phyloP scores from a whole-genome alignment of 2,888 invertebrate genomes.

The Pyrocoelia pectoralis region DNA sequence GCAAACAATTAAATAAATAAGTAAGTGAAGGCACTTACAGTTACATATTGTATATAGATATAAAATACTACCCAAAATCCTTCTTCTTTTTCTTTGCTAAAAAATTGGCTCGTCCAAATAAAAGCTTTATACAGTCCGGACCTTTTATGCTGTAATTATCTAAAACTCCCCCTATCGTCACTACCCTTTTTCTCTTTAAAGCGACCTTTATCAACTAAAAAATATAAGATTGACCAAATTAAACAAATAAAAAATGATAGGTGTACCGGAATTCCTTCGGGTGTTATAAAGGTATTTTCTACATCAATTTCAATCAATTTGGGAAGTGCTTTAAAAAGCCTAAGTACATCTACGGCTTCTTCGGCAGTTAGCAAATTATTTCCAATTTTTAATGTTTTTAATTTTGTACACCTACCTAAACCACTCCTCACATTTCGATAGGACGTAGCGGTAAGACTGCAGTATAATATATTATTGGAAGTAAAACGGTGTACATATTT shows the following conservation, averaged over 20 bases:
- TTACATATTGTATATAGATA: neutral
- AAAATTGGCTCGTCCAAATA: constrained; percentile 61
- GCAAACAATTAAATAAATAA: too few relatives aligned
- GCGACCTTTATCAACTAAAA: neutral
- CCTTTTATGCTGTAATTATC: constrained; percentile 60
- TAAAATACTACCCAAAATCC: constrained; percentile 56
- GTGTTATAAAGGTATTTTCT: constrained; percentile 61
- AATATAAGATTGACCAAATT: neutral
- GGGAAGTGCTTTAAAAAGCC: constrained; percentile 52
- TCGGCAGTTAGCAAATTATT: constrained; percentile 62
- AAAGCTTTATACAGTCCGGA: constrained; percentile 59
- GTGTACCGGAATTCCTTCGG: constrained; percentile 55
- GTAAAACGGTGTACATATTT: neutral
- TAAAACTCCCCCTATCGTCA: constrained; percentile 60
- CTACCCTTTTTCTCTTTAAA: constrained; percentile 43
- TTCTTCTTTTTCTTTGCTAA: constrained; percentile 61
- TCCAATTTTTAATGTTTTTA: constrained; percentile 60
- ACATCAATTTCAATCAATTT: constrained; percentile 59
- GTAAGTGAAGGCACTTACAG: too few relatives aligned
- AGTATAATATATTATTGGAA: neutral
- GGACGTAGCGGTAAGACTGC: constrained; percentile 50
- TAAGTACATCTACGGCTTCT: constrained; percentile 59
- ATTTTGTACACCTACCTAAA: constrained; percentile 57
- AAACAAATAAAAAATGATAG: too few relatives aligned
- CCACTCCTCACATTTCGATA: constrained; percentile 56